Evolutionary conservation across 2,888 invertebrate genomes (phyloP).

Genomic region (Lepeophtheirus nordmannii): DNA sequence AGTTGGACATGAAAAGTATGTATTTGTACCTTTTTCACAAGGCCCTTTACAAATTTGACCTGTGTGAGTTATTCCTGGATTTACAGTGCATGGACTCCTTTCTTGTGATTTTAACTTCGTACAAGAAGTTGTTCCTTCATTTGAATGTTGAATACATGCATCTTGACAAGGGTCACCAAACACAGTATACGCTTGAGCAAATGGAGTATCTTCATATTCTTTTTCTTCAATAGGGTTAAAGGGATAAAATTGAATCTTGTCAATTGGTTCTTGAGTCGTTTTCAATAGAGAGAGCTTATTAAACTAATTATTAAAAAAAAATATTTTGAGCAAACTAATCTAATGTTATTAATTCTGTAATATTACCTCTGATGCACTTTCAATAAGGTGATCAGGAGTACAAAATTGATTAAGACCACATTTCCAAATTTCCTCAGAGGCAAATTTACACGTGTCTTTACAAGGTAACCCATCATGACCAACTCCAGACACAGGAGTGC

Average conservation of each 20-base stretch:
- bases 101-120: background rate
- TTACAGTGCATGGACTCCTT: background rate
- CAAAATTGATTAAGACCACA: background rate
- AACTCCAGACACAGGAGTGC: background rate
- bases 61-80: background rate
- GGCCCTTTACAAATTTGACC: background rate
- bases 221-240: background rate
- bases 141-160: background rate
- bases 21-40: background rate
- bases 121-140: background rate
- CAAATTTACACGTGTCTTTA: background rate
- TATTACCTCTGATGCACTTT: background rate
- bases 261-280: too few species aligned
- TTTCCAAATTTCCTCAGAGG: background rate
- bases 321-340: too few species aligned
- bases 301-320: too few species aligned
- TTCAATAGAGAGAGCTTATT: too few species aligned
- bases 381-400: background rate
- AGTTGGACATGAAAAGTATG: background rate
- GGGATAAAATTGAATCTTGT: background rate
- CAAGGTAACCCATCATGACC: background rate
- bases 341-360: background rate
- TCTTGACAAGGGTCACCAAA: background rate
- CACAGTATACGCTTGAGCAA: background rate
- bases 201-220: background rate